Percentiles rank a stretch among this genome's conserved stretches.
Evolutionary conservation across 2,888 invertebrate genomes (phyloP).

Genomic region (Antitype chi): DNA sequence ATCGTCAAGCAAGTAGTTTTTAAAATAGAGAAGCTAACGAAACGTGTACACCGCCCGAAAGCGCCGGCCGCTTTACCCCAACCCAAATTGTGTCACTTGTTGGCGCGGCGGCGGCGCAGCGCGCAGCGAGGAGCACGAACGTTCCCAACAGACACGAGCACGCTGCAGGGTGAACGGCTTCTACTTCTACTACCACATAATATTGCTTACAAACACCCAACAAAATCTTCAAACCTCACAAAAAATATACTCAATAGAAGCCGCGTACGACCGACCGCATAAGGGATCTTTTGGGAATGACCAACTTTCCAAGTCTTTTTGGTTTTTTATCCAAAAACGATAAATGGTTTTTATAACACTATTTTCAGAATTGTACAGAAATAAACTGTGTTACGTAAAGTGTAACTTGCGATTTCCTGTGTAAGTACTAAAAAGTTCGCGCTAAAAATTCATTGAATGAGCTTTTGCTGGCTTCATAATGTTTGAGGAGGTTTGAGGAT

Average conservation of each 20-base stretch:
- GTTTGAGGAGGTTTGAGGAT: background rate
- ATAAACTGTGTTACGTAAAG: conserved; percentile 24
- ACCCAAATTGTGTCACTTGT: conserved; percentile 88
- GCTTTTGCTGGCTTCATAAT: conserved; percentile 22
- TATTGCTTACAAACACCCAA: conserved; percentile 73
- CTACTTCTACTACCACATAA: conserved; percentile 74
- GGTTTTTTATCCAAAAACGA: conserved; percentile 65
- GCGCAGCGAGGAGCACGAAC: conserved; percentile 72
- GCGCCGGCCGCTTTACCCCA: conserved; percentile 88
- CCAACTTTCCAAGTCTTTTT: conserved; percentile 71
- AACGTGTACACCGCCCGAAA: conserved; percentile 89
- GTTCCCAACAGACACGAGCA: conserved; percentile 73
- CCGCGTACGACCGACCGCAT: conserved; percentile 70
- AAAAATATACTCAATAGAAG: conserved; percentile 76
- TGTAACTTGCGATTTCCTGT: conserved; percentile 16
- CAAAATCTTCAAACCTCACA: conserved; percentile 69
- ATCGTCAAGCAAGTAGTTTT: conserved; percentile 88
- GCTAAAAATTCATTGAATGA: conserved; percentile 16
- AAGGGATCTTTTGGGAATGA: conserved; percentile 73
- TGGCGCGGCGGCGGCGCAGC: conserved; percentile 75
- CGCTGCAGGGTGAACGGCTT: conserved; percentile 81
- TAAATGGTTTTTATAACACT: conserved; percentile 51
- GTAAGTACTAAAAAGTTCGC: conserved; percentile 8
- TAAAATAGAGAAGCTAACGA: conserved; percentile 90
- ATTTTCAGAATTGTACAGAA: conserved; percentile 33